These are phyloP conservation scores for Meandrusa payeni DNA, from an alignment of 2,888 invertebrate species.

Conservation along the genomic window DNA sequence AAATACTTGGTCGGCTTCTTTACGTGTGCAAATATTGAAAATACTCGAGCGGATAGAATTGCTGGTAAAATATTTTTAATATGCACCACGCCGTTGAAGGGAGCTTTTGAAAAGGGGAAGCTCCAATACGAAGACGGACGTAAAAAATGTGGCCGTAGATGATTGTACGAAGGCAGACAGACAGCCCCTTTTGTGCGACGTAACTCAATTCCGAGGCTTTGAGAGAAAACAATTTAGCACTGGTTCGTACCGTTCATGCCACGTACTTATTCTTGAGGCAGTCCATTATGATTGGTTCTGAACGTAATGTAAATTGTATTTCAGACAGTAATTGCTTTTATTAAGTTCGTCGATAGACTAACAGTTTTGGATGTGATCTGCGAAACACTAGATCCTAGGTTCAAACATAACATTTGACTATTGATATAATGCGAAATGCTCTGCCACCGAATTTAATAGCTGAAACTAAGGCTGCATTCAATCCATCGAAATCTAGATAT, in stretches of 20 bases:
- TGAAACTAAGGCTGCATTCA: too few relatives aligned
- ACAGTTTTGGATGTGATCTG: too few relatives aligned
- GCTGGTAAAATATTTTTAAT: constrained; percentile 51
- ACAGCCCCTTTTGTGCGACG: constrained; percentile 11
- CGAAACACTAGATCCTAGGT: too few relatives aligned
- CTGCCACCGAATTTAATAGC: too few relatives aligned
- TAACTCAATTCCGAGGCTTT: constrained; percentile 7
- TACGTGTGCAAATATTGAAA: constrained; percentile 28
- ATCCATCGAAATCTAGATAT: too few relatives aligned
- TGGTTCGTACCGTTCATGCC: constrained; percentile 3
- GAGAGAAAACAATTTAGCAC: constrained; percentile 8
- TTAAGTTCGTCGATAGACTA: too few relatives aligned
- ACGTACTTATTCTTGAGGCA: constrained; percentile 1
- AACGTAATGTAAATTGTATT: too few relatives aligned
- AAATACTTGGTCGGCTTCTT: constrained; percentile 16
- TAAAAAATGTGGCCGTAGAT: constrained; percentile 41
- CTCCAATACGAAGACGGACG: constrained; percentile 46
- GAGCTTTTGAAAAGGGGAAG: constrained; percentile 48
- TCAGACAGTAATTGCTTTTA: too few relatives aligned
- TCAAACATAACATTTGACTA: too few relatives aligned
- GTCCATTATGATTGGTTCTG: too few relatives aligned
- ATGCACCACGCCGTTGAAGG: constrained; percentile 42
- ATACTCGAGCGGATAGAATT: constrained; percentile 33
- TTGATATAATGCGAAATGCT: too few relatives aligned
- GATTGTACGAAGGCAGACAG: constrained; percentile 30